Conservation (phyloP, 2,888 invertebrate species). For the Cryptocephalus primarius region DNA sequence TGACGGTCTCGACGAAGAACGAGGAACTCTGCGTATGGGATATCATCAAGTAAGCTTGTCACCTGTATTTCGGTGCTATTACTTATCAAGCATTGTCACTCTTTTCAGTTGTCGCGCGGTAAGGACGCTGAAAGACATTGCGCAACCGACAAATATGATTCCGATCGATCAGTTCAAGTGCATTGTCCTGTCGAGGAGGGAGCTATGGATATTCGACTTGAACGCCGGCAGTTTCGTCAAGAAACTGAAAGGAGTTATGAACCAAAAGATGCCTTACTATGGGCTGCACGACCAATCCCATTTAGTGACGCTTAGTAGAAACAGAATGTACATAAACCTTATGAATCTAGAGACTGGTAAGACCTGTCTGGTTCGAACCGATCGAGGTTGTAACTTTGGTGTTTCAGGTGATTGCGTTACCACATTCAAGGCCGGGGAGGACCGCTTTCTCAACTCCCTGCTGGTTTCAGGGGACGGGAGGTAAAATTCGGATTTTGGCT, state of each 20-base stretch:
- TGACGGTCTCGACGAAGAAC: constrained; percentile 60
- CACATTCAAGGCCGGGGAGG: constrained; percentile 84
- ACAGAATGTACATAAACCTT: constrained; percentile 82
- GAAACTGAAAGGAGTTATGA: constrained; percentile 77
- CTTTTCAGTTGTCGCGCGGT: constrained; percentile 46
- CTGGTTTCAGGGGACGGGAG: constrained; percentile 81
- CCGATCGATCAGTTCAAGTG: constrained; percentile 67
- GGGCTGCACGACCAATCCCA: constrained; percentile 72
- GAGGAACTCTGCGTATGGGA: constrained; percentile 80
- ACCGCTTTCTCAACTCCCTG: constrained; percentile 78
- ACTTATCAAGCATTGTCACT: no score
- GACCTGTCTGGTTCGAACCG: neutral
- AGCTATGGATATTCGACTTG: constrained; percentile 69
- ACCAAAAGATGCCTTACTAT: constrained; percentile 86
- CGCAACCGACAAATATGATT: constrained; percentile 66
- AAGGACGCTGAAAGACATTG: constrained; percentile 59
- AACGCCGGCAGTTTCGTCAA: constrained; percentile 63
- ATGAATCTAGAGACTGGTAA: constrained; percentile 71
- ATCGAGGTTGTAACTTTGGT: neutral
- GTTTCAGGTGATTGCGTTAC: constrained; percentile 63
- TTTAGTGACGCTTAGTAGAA: constrained; percentile 71
- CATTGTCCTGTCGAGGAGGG: constrained; percentile 70
- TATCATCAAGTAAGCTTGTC: constrained; percentile 43
- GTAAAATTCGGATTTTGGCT: constrained; percentile 37
- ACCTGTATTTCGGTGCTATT: no score